phyloP scores from a whole-genome alignment of 2,888 invertebrate species.

The Euzophera pinguis region DNA sequence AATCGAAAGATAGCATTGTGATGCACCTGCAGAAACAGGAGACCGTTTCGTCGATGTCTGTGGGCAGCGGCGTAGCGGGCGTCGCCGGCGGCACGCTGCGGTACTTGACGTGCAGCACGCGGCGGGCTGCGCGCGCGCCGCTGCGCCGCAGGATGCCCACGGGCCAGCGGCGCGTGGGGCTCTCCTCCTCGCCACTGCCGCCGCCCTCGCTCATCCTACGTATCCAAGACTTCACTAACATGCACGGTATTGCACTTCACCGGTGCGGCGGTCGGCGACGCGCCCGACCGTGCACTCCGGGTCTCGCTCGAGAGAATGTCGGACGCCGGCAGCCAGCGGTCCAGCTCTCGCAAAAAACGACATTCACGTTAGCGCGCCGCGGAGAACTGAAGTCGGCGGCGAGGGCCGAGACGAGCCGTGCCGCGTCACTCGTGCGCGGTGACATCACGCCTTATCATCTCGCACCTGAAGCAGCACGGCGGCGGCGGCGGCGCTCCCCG shows the following conservation, averaged over 20 bases:
- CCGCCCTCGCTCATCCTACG: slow-evolving; percentile 44
- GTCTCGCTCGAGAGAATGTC: slow-evolving; percentile 16
- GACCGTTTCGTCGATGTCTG: slow-evolving; percentile 85
- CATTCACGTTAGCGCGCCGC: slow-evolving; percentile 48
- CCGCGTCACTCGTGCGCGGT: slow-evolving; percentile 34
- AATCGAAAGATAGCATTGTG: no score
- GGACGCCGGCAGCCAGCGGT: slow-evolving; percentile 14
- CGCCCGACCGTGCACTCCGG: slow-evolving; percentile 16
- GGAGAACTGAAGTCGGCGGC: slow-evolving; percentile 38
- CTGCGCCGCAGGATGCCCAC: slow-evolving; percentile 58
- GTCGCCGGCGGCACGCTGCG: slow-evolving; percentile 52
- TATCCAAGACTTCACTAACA: slow-evolving; percentile 39
- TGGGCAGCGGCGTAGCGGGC: slow-evolving; percentile 49
- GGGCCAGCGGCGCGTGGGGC: slow-evolving; percentile 51
- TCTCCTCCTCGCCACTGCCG: slow-evolving; percentile 32
- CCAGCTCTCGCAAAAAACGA: slow-evolving; percentile 35
- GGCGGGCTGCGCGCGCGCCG: slow-evolving; percentile 57
- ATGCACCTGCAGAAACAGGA: slow-evolving; percentile 90
- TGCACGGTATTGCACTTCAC: slow-evolving; percentile 30
- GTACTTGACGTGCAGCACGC: slow-evolving; percentile 63
- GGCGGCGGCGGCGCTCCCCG: slow-evolving; percentile 20
- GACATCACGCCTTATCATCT: slow-evolving; percentile 55
- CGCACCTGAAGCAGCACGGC: slow-evolving; percentile 31
- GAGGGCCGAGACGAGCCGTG: slow-evolving; percentile 28
- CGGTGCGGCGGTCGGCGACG: slow-evolving; percentile 14